Percentiles rank a stretch among this genome's conserved stretches.
Evolutionary conservation across 2,113 vertebrate genomes (phyloP).

Genomic region (Delphinus delphis): DNA sequence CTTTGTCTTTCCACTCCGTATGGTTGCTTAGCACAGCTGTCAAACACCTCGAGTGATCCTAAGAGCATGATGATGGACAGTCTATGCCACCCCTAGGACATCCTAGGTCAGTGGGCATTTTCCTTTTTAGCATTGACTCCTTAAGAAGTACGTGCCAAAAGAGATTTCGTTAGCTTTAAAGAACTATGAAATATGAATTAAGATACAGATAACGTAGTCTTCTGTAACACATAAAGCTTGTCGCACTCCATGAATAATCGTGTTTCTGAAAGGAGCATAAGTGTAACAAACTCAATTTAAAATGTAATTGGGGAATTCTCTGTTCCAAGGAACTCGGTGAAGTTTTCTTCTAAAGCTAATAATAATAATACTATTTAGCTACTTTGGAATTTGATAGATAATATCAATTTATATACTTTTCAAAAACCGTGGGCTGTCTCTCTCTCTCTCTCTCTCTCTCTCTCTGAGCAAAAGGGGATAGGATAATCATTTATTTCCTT

Average conservation of each 20-base stretch:
- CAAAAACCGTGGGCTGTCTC: not conserved
- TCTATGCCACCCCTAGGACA: not conserved
- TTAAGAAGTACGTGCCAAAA: not conserved
- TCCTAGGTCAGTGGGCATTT: slow-evolving; percentile 25
- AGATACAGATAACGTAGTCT: not conserved
- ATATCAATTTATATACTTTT: not conserved
- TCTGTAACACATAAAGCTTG: not conserved
- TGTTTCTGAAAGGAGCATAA: not conserved
- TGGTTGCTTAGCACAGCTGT: slow-evolving; percentile 75
- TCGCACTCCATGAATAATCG: not conserved
- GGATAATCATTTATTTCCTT: not conserved
- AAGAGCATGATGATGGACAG: slow-evolving; percentile 30
- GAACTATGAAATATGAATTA: not conserved
- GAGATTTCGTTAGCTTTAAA: not conserved
- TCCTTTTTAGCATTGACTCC: slow-evolving; percentile 23
- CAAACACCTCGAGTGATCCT: slow-evolving; percentile 80
- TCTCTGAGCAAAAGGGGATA: not conserved
- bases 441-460: not conserved
- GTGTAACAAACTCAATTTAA: not conserved
- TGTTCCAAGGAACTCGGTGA: not conserved
- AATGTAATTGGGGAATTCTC: not conserved
- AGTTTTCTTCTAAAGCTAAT: not conserved
- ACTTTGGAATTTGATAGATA: not conserved
- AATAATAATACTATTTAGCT: not conserved
- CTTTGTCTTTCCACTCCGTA: slow-evolving; percentile 58